Evolutionary conservation across 2,797 vertebrate species (phyloP), one percentile per base, ranked within the genome.

Genomic region (Pristis pectinata): DNA sequence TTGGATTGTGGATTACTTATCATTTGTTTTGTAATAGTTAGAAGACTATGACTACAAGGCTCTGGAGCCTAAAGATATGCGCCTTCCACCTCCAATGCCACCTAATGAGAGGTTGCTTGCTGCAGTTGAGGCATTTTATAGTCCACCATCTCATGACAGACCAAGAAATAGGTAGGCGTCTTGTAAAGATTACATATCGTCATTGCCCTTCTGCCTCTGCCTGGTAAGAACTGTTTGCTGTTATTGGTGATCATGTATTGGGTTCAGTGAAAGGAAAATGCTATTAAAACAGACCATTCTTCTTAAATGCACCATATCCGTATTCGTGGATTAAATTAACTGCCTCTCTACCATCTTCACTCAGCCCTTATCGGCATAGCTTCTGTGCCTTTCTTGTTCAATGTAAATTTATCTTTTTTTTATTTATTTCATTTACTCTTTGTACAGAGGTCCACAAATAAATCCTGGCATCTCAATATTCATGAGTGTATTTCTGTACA

Each of bases 11-110:
- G 13, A 76, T 94, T 77, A 94, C 95, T 92, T 95, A 30, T 95
- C 94, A 72, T 95, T 95, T 41, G 95, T 94, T 95, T 89, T 24
- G 34, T 74, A 85, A 44, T 96, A 99, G 99, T 97, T 99, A 95
- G 99, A 99, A 97, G 99, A 99, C 96, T 98, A 97, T 0, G 99
- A 99, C 94, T 99, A 99, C 96, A 99, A 99, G 97, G 97, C 99
- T 83, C 96, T 99, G 97, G 99, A 99, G 95, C 98, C 99, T 10
- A 99, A 99, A 97, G 99, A 99, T 95, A 99, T 99, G 95, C 97
- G 99, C 94, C 97, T 99, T 95, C 99, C 99, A 0, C 99, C 99
- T 80, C 99, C 99, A 15, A 99, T 99, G 99, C 99, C 99, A 0
- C 99, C 99, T 56, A 99, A 99, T 74, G 99, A 99, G 94, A 97